Conservation (phyloP, 2,113 vertebrate species). For the Acanthisitta chloris region DNA sequence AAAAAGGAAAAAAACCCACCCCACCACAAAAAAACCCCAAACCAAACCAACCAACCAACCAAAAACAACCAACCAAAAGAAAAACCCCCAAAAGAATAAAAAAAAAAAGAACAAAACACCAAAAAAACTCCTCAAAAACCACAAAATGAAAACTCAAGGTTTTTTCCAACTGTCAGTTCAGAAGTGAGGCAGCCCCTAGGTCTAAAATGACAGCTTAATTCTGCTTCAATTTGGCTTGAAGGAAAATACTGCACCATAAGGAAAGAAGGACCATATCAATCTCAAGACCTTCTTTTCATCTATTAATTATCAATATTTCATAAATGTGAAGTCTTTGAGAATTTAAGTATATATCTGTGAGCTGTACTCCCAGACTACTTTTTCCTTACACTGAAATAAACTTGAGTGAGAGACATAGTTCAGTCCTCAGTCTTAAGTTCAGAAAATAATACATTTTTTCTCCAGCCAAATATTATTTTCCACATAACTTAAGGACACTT, state of each 20-base stretch:
- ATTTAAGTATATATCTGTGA: not conserved
- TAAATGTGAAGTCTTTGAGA: not conserved
- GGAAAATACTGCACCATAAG: not conserved
- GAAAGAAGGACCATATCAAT: not conserved
- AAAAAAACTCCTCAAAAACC: not conserved
- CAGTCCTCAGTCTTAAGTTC: not conserved
- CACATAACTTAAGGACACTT: not conserved
- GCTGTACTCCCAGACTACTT: not conserved
- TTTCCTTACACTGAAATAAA: not conserved
- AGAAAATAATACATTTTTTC: not conserved
- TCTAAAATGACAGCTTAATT: not conserved
- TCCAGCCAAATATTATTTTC: not conserved
- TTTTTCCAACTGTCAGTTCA: not conserved
- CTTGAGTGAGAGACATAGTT: not conserved
- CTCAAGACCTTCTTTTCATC: not conserved
- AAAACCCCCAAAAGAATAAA: too few species aligned
- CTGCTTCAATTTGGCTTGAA: not conserved
- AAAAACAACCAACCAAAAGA: too few species aligned
- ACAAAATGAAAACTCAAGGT: too few species aligned
- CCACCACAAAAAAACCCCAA: too few species aligned
- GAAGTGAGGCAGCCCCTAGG: not conserved
- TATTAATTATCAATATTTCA: not conserved
- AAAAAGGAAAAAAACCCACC: not conserved
- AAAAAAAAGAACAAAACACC: too few species aligned
- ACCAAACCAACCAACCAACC: too few species aligned